Percentiles rank a stretch among this genome's conserved stretches.
phyloP scores from a whole-genome alignment of 2,888 invertebrate genomes.

The Lomographa bimaculata region DNA sequence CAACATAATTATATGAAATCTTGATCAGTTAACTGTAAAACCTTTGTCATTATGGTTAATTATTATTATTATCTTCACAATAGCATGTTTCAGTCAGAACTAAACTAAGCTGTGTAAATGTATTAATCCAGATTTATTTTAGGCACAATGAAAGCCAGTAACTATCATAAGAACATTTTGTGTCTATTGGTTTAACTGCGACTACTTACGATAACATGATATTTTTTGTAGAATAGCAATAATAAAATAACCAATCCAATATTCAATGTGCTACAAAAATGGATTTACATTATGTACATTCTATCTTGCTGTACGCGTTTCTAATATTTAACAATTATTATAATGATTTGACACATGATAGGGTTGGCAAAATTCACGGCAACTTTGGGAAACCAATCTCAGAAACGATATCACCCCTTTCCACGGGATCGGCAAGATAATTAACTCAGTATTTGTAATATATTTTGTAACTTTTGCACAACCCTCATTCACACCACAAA shows the following conservation, averaged over 20 bases:
- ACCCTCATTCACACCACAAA: slow-evolving; percentile 74
- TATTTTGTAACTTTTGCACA: slow-evolving; percentile 46
- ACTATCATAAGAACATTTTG: slow-evolving; percentile 26
- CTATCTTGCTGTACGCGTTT: slow-evolving; percentile 39
- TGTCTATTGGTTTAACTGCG: slow-evolving; percentile 27
- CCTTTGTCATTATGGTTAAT: too few species aligned
- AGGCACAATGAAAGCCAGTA: slow-evolving; percentile 34
- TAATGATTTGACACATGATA: slow-evolving; percentile 61
- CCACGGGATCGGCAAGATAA: slow-evolving; percentile 37
- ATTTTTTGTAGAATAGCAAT: slow-evolving; percentile 1
- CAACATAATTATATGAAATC: background rate
- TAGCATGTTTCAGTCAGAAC: slow-evolving; percentile 19
- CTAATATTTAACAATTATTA: slow-evolving; percentile 33
- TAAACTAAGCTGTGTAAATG: slow-evolving; percentile 13
- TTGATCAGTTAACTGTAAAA: too few species aligned
- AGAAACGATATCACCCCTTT: slow-evolving; percentile 18
- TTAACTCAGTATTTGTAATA: slow-evolving; percentile 14
- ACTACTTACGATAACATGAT: slow-evolving; percentile 21
- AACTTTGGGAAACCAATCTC: slow-evolving; percentile 6
- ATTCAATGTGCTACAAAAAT: slow-evolving; percentile 23
- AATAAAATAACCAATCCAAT: slow-evolving; percentile 10
- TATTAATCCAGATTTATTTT: slow-evolving; percentile 14
- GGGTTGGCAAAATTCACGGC: slow-evolving; percentile 49
- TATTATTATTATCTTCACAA: too few species aligned
- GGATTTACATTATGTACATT: slow-evolving; percentile 27